phyloP scores from a whole-genome alignment of 37 sponge, comb jelly and placozoan species.

The Theonella swinhoei region DNA sequence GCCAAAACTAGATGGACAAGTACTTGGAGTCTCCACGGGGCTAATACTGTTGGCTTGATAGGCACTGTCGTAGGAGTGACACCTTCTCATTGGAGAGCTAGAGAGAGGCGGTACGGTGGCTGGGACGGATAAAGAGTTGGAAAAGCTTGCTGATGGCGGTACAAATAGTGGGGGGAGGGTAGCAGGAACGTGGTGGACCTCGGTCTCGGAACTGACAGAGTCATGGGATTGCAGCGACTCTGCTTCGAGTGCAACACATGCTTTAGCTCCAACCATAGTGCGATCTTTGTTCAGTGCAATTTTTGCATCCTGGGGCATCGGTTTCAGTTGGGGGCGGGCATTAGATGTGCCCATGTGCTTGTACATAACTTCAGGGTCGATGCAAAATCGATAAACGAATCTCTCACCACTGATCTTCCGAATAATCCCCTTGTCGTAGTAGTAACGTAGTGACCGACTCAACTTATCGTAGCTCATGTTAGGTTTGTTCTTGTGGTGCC shows the following conservation, averaged over 20 bases:
- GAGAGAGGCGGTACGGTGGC: neutral
- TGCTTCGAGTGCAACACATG: neutral
- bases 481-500: conserved; percentile 76
- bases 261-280: neutral
- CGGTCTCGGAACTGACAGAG: neutral
- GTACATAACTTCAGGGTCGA: conserved; percentile 76
- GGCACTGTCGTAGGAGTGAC: neutral
- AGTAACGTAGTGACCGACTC: conserved; percentile 85
- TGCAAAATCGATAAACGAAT: conserved; percentile 83
- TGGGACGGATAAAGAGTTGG: neutral
- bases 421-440: conserved; percentile 88
- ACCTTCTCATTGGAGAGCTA: neutral
- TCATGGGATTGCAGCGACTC: too few relatives aligned
- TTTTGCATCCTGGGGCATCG: conserved; percentile 58
- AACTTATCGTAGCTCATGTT: conserved; percentile 95
- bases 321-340: conserved; percentile 64
- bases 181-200: neutral
- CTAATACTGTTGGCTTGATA: neutral
- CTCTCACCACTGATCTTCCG: conserved; percentile 79
- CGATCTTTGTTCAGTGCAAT: conserved; percentile 2
- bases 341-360: conserved; percentile 75
- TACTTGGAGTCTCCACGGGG: neutral
- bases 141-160: neutral
- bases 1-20: neutral
- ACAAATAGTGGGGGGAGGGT: neutral